Percentiles rank a stretch among this genome's conserved stretches.
These are phyloP conservation scores for Cyprinodon variegatus DNA, from an alignment of 2,113 vertebrate species.

Conservation along the genomic window DNA sequence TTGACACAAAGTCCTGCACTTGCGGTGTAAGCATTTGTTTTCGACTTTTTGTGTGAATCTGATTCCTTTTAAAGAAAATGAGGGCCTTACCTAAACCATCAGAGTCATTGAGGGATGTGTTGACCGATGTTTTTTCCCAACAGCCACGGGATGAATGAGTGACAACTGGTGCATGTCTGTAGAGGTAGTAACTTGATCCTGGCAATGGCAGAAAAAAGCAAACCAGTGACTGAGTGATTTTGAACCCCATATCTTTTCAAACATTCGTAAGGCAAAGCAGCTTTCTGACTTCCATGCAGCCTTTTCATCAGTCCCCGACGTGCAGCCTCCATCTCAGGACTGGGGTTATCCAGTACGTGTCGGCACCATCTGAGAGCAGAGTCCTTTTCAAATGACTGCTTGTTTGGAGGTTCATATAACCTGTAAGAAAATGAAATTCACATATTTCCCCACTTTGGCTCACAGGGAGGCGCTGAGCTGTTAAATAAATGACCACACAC, in stretches of 20 bases:
- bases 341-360: conserved; percentile 83
- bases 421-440: conserved; percentile 50
- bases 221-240: neutral
- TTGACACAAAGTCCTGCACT: neutral
- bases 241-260: neutral
- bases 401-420: conserved; percentile 82
- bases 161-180: conserved; percentile 72
- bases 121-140: conserved; percentile 76
- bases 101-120: conserved; percentile 75
- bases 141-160: conserved; percentile 66
- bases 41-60: too few species aligned
- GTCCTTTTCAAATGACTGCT: conserved; percentile 42
- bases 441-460: too few species aligned
- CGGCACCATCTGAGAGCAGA: conserved; percentile 84
- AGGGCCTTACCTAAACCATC: conserved; percentile 79
- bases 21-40: neutral
- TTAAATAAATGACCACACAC: neutral
- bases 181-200: conserved; percentile 77
- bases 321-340: conserved; percentile 82
- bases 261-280: neutral
- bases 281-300: conserved; percentile 79
- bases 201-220: conserved; percentile 53
- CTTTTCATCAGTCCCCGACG: conserved; percentile 74
- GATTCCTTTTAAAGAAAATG: too few species aligned
- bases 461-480: neutral